phyloP scores from a whole-genome alignment of 2,797 vertebrate genomes.

The Trachurus trachurus region DNA sequence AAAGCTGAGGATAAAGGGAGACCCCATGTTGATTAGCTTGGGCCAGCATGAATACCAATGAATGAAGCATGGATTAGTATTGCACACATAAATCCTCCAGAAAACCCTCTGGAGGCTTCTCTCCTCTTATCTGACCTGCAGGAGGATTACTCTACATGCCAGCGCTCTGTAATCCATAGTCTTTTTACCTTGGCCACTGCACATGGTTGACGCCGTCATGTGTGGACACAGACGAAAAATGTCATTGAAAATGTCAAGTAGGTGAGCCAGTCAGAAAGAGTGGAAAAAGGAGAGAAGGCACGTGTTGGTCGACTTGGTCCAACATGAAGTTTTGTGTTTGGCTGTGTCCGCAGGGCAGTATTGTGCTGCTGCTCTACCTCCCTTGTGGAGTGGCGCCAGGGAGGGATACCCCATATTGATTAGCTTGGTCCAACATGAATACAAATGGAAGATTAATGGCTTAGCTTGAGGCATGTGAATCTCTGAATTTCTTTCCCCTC shows the following conservation, averaged over 20 bases:
- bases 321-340: not conserved
- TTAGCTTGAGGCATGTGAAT: constrained; percentile 12
- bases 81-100: constrained; percentile 44
- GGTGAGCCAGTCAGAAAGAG: not conserved
- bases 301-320: constrained; percentile 12
- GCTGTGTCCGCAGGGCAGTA: constrained; percentile 4
- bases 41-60: constrained; percentile 58
- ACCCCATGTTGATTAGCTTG: constrained; percentile 63
- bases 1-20: constrained; percentile 57
- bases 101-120: constrained; percentile 43
- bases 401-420: constrained; percentile 43
- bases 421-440: constrained; percentile 39
- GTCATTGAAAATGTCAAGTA: too few species aligned
- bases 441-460: constrained; percentile 52
- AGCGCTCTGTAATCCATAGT: not conserved
- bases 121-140: constrained; percentile 37
- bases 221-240: not conserved
- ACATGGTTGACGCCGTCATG: not conserved
- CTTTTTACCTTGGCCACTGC: not conserved
- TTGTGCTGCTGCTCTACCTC: not conserved
- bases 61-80: constrained; percentile 39
- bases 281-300: not conserved
- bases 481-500: constrained; percentile 28
- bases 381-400: constrained; percentile 20
- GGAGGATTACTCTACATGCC: constrained; percentile 19